Conservation (phyloP, 2,888 invertebrate genomes). For the Pilophorus perplexus region DNA sequence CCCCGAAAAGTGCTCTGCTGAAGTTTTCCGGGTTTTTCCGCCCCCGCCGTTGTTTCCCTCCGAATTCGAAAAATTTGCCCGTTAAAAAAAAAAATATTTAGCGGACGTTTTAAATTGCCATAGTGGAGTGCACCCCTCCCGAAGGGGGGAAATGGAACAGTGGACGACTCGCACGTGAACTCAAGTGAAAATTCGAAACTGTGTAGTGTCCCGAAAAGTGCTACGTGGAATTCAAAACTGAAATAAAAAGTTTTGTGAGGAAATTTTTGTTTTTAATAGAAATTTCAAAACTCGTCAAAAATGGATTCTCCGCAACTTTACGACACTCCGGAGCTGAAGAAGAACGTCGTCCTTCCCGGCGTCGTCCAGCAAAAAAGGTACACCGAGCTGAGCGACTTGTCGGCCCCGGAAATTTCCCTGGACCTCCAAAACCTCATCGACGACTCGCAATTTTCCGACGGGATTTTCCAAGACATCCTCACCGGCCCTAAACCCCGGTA, state of each 20-base stretch:
- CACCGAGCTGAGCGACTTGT: constrained; percentile 80
- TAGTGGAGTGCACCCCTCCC: not conserved
- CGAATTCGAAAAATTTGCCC: not conserved
- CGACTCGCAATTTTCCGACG: constrained; percentile 83
- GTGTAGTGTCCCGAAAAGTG: not conserved
- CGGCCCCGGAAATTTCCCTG: constrained; percentile 87
- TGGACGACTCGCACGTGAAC: not conserved
- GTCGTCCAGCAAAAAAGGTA: constrained; percentile 52
- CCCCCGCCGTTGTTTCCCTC: too few relatives aligned
- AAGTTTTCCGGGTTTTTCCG: not conserved
- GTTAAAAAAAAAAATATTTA: not conserved
- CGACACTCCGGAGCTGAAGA: constrained; percentile 56
- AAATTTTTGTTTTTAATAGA: not conserved
- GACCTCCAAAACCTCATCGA: constrained; percentile 90
- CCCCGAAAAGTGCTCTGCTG: not conserved
- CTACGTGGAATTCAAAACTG: not conserved
- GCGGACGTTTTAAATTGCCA: not conserved
- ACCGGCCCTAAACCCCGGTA: constrained; percentile 39
- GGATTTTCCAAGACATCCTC: constrained; percentile 80
- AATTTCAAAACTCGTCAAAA: constrained; percentile 6
- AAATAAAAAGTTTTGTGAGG: too few relatives aligned
- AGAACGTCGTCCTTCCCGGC: constrained; percentile 52
- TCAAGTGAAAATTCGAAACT: not conserved
- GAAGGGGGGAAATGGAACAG: not conserved
- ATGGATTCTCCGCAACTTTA: constrained; percentile 89